Base-by-base conservation (phyloP, 2,113 vertebrate genomes). In the Cavia porcellus region DNA sequence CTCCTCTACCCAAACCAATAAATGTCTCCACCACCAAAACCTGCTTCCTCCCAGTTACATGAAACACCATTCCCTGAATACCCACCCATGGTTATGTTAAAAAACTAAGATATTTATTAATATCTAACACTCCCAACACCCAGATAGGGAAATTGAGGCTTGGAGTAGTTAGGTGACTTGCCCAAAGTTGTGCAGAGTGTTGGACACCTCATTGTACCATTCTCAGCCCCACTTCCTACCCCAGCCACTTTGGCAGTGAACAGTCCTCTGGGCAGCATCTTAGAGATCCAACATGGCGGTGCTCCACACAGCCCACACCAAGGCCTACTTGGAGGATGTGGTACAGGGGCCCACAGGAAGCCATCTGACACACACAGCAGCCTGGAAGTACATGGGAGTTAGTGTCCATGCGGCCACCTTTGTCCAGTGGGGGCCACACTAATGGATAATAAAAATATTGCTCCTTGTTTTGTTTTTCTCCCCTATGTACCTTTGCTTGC, bases 111-210 rank as follows among this genome's bases (percentile, higher is more conserved):
- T 38, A 38, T 38, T 38, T 38, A 47, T n/a, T 57, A 66, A 47
- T 52, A n/a, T 35, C 38, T 66, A 81, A 79, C 12, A 22, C 24
- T 50, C n/a, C 25, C 15, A 80, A 90, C 7, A 38, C 45, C 30
- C 81, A 81, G 70, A 42, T 45, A 62, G 90, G 77, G 47, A 95
- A 94, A 95, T 30, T 4, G 45, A 95, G 61, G 30, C 47, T 89
- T 66, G n/a, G 64, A 82, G 70, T 87, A 70, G 17, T 47, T 17
- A 7, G 38, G 35, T n/a, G 35, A 81, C 13, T 82, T 79, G 72
- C 22, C 52, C 77, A 62, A 80, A 55, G 64, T 77, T 72, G 45
- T 3, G 0, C 57, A 52, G 14, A 3, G 1, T 19, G n/a, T 13
- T 17, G 20, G 38, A 32, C 28, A 50, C 22, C 55, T 90, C 74